Evolutionary conservation across 2,113 vertebrate genomes (phyloP), one percentile per base, ranked within the genome.

Genomic region (Elgaria multicarinata): DNA sequence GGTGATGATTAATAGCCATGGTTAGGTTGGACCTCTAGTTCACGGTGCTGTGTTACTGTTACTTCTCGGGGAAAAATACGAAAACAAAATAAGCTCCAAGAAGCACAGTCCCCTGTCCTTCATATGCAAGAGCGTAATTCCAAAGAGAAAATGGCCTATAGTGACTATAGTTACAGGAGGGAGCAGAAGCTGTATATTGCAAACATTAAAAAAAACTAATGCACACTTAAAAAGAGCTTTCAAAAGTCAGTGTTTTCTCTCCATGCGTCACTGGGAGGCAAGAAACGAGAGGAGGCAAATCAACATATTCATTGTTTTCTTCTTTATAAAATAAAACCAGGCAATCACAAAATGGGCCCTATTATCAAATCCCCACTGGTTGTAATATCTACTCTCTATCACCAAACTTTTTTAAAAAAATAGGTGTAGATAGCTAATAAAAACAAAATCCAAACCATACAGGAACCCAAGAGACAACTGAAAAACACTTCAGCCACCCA

Each of bases 1-100:
- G 91, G 96, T 91, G 95, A 98, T 98, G 98, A 98, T 98, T 98
- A 98, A 98, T 98, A 98, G 98, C 97, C 95, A 18, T 36, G 96
- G 95, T 97, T 97, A 97, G 96, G 96, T 95, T 94, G 96, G 97
- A 97, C 96, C 97, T 96, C 96, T 92, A 90, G 93, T 95, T 96
- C 92, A 86, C 0, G n/a, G 95, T 93, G 93, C 92, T 96, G 83
- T 89, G 91, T 80, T 94, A 46, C 83, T 6, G 39, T 24, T 67
- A 53, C 82, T 85, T 89, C 82, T 55, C 14, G 10, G 26, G 55
- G 33, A 82, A 55, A 58, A 81, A 64, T 24, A 84, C 46, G 8
- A 3, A 77, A 28, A 77, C 33, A 67, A 77, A 89, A 42, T 75
- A 88, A 81, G 26, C n/a, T 66, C 64, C 76, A 53, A 67, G 81